Evolutionary conservation across 1,140 invertebrate species (phyloP).

Genomic region (Oppia nitens): DNA sequence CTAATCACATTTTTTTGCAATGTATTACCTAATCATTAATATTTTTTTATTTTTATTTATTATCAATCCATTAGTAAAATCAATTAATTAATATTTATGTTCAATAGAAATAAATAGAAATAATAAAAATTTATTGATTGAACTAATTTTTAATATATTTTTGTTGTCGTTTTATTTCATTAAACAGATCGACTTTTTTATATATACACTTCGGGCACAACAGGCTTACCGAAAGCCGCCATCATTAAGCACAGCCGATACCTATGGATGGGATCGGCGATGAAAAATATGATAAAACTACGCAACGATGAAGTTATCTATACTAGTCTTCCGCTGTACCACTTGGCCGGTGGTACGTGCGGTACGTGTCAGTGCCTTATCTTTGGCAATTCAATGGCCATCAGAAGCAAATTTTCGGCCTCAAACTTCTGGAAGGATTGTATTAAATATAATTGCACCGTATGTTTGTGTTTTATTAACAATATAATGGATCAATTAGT

Average conservation of each 20-base stretch:
- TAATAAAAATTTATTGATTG: too few relatives aligned
- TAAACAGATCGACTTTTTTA: conserved; percentile 35
- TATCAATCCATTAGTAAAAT: too few relatives aligned
- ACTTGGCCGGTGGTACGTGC: conserved; percentile 77
- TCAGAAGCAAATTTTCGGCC: conserved; percentile 87
- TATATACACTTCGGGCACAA: conserved; percentile 83
- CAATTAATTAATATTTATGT: too few relatives aligned
- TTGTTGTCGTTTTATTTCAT: background rate
- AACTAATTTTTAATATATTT: background rate
- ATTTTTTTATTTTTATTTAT: too few relatives aligned
- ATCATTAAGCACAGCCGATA: conserved; percentile 60
- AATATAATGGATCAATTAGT: background rate
- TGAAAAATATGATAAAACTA: conserved; percentile 22
- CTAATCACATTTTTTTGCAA: too few relatives aligned
- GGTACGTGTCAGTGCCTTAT: conserved; percentile 64
- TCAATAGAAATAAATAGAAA: too few relatives aligned
- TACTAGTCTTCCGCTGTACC: conserved; percentile 77
- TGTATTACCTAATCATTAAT: too few relatives aligned
- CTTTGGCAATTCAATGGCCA: conserved; percentile 63
- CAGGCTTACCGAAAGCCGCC: conserved; percentile 76
- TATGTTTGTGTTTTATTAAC: background rate
- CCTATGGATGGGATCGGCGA: conserved; percentile 13
- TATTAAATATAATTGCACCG: conserved; percentile 81
- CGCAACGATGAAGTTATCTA: conserved; percentile 57
- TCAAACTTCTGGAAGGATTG: conserved; percentile 88